Evolutionary conservation across 2,113 vertebrate species (phyloP).

Genomic region (Benthochromis sp.): DNA sequence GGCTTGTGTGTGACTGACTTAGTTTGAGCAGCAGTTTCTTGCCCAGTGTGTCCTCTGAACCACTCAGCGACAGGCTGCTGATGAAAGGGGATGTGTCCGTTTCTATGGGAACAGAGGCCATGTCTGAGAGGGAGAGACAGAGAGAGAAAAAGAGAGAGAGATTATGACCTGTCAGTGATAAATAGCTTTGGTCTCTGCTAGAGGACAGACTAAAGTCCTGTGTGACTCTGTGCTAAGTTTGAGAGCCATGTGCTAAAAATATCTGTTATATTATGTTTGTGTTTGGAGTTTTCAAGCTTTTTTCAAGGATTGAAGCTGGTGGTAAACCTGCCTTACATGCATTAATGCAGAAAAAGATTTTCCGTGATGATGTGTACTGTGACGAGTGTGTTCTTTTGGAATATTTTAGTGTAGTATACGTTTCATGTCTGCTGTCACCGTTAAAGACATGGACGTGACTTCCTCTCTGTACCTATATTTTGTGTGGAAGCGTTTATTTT

Average conservation of each 20-base stretch:
- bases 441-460: neutral
- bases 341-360: neutral
- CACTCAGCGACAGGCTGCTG: conserved; percentile 73
- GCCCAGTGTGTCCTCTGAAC: conserved; percentile 82
- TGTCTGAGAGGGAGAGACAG: conserved; percentile 46
- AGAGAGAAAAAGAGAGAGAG: neutral
- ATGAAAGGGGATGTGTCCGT: conserved; percentile 71
- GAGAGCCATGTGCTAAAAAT: neutral
- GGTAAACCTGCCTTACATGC: neutral
- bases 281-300: neutral
- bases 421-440: neutral
- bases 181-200: neutral
- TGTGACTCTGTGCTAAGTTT: neutral
- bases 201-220: neutral
- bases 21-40: conserved; percentile 89
- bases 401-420: neutral
- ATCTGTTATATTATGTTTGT: neutral
- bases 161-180: neutral
- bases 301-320: neutral
- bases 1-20: conserved; percentile 73
- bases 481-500: neutral
- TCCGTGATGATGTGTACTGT: neutral
- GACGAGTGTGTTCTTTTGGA: neutral
- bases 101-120: conserved; percentile 66
- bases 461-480: neutral